A percentile compares a stretch with the other conserved stretches of the same genome.
Conservation (phyloP, 1,140 invertebrate species). For the Lethocerus indicus region DNA sequence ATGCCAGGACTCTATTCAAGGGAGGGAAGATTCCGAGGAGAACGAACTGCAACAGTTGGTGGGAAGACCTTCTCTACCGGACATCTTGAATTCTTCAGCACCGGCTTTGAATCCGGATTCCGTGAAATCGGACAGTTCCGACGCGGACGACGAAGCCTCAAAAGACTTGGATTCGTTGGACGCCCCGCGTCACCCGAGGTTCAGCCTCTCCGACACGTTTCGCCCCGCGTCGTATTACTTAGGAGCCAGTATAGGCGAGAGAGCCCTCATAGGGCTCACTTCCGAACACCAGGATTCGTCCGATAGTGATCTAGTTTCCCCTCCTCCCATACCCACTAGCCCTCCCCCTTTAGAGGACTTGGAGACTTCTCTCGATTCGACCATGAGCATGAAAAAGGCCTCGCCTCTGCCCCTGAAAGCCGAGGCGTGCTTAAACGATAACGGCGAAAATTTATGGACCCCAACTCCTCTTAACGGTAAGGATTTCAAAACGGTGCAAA, state of each 20-base stretch:
- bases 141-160: conserved; percentile 69
- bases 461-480: background rate
- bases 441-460: background rate
- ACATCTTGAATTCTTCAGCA: conserved; percentile 38
- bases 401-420: conserved; percentile 3
- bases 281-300: conserved; percentile 56
- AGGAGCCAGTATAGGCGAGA: conserved; percentile 30
- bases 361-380: conserved; percentile 26
- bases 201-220: conserved; percentile 73
- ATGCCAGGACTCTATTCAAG: background rate
- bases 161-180: conserved; percentile 55
- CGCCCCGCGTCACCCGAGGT: conserved; percentile 45
- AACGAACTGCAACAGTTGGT: background rate
- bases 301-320: conserved; percentile 61
- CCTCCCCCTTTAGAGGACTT: conserved; percentile 51
- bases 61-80: conserved; percentile 30
- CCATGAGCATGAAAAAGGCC: conserved; percentile 12
- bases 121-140: conserved; percentile 51
- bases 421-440: background rate
- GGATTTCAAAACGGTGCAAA: background rate
- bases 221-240: conserved; percentile 73
- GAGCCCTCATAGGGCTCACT: conserved; percentile 20
- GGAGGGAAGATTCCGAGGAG: background rate
- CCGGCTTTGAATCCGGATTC: conserved; percentile 9
- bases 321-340: conserved; percentile 61